phyloP scores from a whole-genome alignment of 2,113 vertebrate genomes.

The Xiphorhynchus elegans region DNA sequence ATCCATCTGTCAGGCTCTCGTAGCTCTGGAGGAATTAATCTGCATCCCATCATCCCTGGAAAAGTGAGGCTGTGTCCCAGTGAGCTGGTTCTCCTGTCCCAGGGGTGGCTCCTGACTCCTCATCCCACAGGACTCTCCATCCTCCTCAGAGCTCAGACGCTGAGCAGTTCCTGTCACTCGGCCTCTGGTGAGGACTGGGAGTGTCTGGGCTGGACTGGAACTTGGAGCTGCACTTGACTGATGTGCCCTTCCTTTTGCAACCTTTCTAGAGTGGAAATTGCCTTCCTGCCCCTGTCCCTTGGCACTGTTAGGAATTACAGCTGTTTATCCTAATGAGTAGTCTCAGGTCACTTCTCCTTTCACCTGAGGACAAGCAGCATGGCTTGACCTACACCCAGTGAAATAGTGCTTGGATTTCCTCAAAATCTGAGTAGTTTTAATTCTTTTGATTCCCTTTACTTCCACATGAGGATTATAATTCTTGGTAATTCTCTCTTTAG shows the following conservation, averaged over 20 bases:
- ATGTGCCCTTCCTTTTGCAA: background rate
- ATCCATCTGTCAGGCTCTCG: background rate
- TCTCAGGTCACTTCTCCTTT: background rate
- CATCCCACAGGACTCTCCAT: background rate
- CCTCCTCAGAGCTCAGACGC: background rate
- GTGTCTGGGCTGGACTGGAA: background rate
- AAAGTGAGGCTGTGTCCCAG: background rate
- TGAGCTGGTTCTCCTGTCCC: background rate
- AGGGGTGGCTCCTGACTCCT: background rate
- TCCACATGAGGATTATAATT: background rate
- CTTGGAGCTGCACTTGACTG: background rate
- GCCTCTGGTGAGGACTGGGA: fast-evolving
- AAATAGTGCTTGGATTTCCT: background rate
- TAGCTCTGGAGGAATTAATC: background rate
- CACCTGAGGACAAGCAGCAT: background rate
- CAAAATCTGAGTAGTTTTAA: background rate
- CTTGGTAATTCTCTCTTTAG: slow-evolving; percentile 62
- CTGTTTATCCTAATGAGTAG: background rate
- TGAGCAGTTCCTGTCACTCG: background rate
- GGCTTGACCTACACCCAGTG: background rate
- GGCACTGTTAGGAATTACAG: background rate
- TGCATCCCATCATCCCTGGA: background rate
- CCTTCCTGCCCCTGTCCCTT: background rate
- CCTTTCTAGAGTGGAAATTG: background rate
- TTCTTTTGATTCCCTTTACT: background rate